Evolutionary conservation across 2,113 vertebrate species (phyloP).

Genomic region (Piprites chloris): DNA sequence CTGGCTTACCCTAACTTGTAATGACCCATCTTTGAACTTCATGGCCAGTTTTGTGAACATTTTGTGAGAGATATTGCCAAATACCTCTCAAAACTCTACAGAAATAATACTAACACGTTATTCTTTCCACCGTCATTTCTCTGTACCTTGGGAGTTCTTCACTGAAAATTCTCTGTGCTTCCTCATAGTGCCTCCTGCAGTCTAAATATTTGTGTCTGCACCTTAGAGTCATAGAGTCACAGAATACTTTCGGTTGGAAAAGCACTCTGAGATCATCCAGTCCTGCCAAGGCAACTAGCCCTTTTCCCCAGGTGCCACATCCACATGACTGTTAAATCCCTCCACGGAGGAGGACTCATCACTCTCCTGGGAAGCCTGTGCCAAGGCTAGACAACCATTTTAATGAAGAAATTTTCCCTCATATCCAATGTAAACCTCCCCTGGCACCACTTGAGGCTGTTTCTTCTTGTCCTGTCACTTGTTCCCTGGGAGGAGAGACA

Average conservation of each 20-base stretch:
- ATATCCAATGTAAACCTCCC: not conserved
- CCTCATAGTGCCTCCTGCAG: rapidly evolving
- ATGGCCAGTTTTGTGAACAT: not conserved
- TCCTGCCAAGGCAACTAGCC: not conserved
- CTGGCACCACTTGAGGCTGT: not conserved
- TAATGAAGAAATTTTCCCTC: not conserved
- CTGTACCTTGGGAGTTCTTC: not conserved
- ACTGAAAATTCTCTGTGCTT: not conserved
- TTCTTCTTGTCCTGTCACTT: not conserved
- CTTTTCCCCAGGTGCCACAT: not conserved
- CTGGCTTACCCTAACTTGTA: not conserved
- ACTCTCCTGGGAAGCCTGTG: not conserved
- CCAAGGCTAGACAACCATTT: not conserved
- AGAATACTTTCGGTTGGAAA: not conserved
- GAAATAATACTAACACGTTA: not conserved
- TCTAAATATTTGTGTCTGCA: not conserved
- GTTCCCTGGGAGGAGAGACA: not conserved
- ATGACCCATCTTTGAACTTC: not conserved
- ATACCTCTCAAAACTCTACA: not conserved
- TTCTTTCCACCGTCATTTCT: not conserved
- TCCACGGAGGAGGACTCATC: not conserved
- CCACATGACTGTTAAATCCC: not conserved
- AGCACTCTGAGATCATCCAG: not conserved
- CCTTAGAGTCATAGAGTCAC: not conserved
- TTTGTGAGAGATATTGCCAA: not conserved